Conservation (phyloP, 2,888 invertebrate genomes). For the Bimastos eiseni region DNA sequence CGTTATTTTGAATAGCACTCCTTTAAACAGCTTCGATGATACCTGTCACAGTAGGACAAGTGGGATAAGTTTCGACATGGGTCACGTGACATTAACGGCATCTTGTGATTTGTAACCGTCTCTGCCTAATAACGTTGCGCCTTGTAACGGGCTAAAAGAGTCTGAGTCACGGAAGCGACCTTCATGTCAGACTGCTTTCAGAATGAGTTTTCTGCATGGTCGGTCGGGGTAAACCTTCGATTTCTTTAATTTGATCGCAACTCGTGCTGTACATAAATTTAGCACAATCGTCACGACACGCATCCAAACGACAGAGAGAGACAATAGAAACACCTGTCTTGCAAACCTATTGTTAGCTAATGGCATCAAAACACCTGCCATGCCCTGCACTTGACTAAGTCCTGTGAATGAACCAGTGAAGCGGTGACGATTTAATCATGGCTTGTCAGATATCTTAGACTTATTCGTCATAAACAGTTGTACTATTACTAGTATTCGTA, state of each 20-base stretch:
- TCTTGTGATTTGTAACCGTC: not conserved
- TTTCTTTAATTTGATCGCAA: not conserved
- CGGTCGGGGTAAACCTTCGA: accelerated
- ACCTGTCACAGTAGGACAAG: not conserved
- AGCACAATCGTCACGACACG: not conserved
- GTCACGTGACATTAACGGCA: not conserved
- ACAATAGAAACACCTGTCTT: not conserved
- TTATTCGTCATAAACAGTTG: not conserved
- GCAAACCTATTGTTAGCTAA: not conserved
- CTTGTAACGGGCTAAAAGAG: not conserved
- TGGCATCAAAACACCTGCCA: constrained; percentile 2
- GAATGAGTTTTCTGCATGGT: not conserved
- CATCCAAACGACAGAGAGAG: not conserved
- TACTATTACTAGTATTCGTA: not conserved
- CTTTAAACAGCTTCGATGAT: too few relatives aligned
- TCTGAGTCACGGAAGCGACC: not conserved
- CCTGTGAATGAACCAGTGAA: not conserved
- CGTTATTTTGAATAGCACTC: too few relatives aligned
- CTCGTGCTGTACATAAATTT: not conserved
- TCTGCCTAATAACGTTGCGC: not conserved
- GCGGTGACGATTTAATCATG: constrained; percentile 13
- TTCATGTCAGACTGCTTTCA: not conserved
- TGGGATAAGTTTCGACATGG: not conserved
- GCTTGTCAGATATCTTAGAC: not conserved
- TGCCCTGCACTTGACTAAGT: not conserved